Conservation (phyloP, 2,113 vertebrate species). For the Halcyon malimbica region DNA sequence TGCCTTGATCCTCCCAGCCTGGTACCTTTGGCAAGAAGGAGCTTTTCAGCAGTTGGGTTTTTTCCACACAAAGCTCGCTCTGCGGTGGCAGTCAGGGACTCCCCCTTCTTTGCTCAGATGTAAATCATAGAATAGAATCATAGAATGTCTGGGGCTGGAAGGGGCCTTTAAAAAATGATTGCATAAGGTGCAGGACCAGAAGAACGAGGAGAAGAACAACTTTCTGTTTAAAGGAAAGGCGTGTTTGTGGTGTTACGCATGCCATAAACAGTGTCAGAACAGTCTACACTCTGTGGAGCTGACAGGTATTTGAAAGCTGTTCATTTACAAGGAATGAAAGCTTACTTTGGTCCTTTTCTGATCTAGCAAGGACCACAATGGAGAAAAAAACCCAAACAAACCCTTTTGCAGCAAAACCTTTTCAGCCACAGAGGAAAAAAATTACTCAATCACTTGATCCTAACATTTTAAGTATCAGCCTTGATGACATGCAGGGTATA, state of each 20-base stretch:
- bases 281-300: neutral
- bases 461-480: neutral
- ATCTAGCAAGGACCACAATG: neutral
- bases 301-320: neutral
- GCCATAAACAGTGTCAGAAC: neutral
- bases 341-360: neutral
- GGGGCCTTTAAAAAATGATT: neutral
- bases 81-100: neutral
- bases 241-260: neutral
- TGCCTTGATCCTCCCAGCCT: neutral
- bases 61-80: fast-evolving
- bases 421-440: neutral
- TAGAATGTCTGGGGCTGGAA: neutral
- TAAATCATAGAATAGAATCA: neutral
- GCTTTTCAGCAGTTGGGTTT: neutral
- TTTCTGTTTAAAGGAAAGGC: neutral
- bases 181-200: neutral
- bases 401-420: neutral
- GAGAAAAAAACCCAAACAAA: neutral
- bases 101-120: neutral
- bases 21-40: neutral
- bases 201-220: neutral
- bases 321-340: neutral
- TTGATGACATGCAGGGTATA: neutral
- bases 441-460: neutral